Base-by-base conservation (phyloP, 2,888 invertebrate genomes). In the Malthinus seriepunctatus region DNA sequence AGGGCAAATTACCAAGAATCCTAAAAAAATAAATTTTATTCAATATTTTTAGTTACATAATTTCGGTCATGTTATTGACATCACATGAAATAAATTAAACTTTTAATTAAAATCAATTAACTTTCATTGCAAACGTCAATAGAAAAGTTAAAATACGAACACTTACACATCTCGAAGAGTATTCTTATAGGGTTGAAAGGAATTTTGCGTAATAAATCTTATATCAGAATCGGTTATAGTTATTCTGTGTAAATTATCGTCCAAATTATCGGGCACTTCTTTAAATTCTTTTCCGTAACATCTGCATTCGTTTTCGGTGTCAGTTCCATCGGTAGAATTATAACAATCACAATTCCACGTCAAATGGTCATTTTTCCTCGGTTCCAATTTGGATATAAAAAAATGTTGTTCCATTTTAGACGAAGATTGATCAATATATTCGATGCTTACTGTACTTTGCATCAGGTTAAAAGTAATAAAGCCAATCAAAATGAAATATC, bases 1-100 rank as follows among this genome's bases (percentile, higher is more conserved):
- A 77, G 7, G 83, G 83, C 51, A 86, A 80, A 67, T 82, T 83
- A 58, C 82, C 82, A 53, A 86, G 75, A 52, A 83, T 80, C 69
- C 86, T 87, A 79, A 31, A 82, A n/a, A 23, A 23, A 23, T 23
- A 23, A 2, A 23, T 23, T 23, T 23, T 23, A 23, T 23, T 23
- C 3, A 23, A 23, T 23, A 2, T 2, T 23, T 23, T 5, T 2
- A 23, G 23, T 23, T 23, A 5, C 23, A 5, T 5, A 23, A 3
- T 23, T 23, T 23, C 23, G 23, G 23, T 23, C 5, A 23, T 23
- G 23, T 23, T 23, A 23, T 23, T 23, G 23, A 23, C 23, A 23
- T 5, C 3, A 23, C 23, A 23, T 5, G 23, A 23, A 23, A 23
- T 23, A 23, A 23, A 23, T 23, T 23, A 23, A 2, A 5, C 23